These are phyloP conservation scores for Patella ulyssiponensis DNA, from an alignment of 2,888 invertebrate genomes.

Conservation along the genomic window DNA sequence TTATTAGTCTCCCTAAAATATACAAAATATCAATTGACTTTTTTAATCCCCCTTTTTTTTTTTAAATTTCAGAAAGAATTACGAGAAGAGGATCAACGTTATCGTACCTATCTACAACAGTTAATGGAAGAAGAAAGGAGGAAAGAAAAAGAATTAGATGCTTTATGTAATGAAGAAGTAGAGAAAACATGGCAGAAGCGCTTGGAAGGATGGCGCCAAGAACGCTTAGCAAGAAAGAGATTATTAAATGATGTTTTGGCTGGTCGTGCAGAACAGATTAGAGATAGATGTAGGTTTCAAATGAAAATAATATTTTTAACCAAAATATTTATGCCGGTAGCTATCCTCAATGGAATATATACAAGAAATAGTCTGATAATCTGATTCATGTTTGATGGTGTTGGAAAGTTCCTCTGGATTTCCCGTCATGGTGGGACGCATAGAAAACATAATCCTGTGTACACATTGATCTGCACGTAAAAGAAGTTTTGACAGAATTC, in stretches of 20 bases:
- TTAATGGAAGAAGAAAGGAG: conserved; percentile 63
- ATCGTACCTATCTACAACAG: conserved; percentile 66
- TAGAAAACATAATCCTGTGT: too few relatives aligned
- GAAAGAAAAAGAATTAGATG: conserved; percentile 67
- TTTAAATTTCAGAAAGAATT: conserved; percentile 61
- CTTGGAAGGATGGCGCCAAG: conserved; percentile 65
- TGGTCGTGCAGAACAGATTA: conserved; percentile 62
- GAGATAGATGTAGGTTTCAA: conserved; percentile 65
- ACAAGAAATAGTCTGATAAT: too few relatives aligned
- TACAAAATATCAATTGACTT: too few relatives aligned
- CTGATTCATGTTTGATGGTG: too few relatives aligned
- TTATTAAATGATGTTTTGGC: conserved; percentile 67
- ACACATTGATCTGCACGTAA: too few relatives aligned
- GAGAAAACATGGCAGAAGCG: conserved; percentile 71
- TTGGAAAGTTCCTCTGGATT: too few relatives aligned
- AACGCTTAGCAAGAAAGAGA: conserved; percentile 65
- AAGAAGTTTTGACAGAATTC: too few relatives aligned
- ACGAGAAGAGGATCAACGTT: conserved; percentile 67
- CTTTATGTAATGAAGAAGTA: conserved; percentile 65
- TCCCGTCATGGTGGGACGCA: too few relatives aligned
- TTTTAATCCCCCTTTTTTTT: too few relatives aligned
- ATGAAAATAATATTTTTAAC: background rate
- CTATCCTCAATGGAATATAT: background rate
- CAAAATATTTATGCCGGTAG: background rate
- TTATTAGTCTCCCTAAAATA: too few relatives aligned